Evolutionary conservation across 2,113 vertebrate genomes (phyloP).

Genomic region (Ciconia boyciana): DNA sequence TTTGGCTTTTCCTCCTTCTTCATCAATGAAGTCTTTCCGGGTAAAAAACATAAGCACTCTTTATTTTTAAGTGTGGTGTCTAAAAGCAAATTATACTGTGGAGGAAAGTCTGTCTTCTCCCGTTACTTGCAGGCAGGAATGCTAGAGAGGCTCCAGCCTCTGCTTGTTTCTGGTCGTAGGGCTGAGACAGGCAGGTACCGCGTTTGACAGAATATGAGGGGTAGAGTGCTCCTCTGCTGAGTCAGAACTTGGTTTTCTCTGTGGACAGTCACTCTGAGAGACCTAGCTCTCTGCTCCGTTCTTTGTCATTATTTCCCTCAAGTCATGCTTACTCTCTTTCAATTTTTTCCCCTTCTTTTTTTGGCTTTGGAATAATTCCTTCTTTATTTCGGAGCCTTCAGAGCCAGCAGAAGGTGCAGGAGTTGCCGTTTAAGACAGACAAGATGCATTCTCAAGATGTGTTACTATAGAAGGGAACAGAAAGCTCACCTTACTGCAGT

Average conservation of each 20-base stretch:
- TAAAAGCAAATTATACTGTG: not conserved
- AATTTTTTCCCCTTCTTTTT: not conserved
- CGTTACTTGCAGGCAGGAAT: not conserved
- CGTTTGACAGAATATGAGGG: not conserved
- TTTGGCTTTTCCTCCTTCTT: not conserved
- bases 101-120: not conserved
- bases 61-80: not conserved
- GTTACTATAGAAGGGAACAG: not conserved
- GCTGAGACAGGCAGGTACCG: not conserved
- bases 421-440: not conserved
- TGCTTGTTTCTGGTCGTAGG: not conserved
- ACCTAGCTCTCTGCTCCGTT: accelerated
- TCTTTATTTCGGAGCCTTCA: not conserved
- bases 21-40: not conserved
- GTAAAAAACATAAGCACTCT: not conserved
- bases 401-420: not conserved
- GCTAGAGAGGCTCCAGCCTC: not conserved
- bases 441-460: not conserved
- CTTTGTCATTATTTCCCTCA: not conserved
- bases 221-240: not conserved
- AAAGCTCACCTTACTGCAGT: not conserved
- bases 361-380: not conserved
- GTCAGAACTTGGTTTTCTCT: not conserved
- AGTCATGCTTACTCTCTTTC: not conserved
- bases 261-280: not conserved